A percentile compares a stretch with the other conserved stretches of the same genome.
Evolutionary conservation across 2,888 invertebrate species (phyloP).

Genomic region (Aleiodes leptofemur): DNA sequence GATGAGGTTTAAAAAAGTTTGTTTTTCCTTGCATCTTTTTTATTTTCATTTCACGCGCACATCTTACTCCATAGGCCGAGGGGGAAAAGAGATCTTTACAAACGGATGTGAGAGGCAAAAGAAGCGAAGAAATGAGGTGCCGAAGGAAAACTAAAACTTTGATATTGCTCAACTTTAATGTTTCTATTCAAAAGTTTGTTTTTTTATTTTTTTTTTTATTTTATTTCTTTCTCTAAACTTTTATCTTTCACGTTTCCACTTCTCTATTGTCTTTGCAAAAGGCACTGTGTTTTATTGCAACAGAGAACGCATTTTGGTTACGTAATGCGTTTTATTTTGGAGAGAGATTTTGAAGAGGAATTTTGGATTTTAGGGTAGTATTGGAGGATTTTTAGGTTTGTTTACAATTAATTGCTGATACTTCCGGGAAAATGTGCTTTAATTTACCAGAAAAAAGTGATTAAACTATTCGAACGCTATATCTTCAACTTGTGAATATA

Average conservation of each 20-base stretch:
- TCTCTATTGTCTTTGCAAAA: background rate
- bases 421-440: too few species aligned
- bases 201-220: conserved; percentile 1
- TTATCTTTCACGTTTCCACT: background rate
- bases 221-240: background rate
- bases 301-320: background rate
- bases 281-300: background rate
- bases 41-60: too few species aligned
- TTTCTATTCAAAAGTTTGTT: background rate
- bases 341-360: background rate
- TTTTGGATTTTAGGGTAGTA: background rate
- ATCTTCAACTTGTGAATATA: too few species aligned
- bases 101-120: conserved; percentile 3
- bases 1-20: conserved; percentile 40
- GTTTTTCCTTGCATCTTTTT: conserved; percentile 16
- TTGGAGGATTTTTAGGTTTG: too few species aligned
- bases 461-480: too few species aligned
- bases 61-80: conserved; percentile 5
- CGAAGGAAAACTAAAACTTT: conserved; percentile 36
- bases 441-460: too few species aligned
- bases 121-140: conserved; percentile 4
- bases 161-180: conserved; percentile 43
- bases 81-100: background rate
- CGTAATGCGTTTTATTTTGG: background rate
- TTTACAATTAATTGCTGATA: too few species aligned